A percentile compares a stretch with the other conserved stretches of the same genome.
These are phyloP conservation scores for Tenebrosternarchus preto DNA, from an alignment of 2,113 vertebrate species.

Conservation along the genomic window DNA sequence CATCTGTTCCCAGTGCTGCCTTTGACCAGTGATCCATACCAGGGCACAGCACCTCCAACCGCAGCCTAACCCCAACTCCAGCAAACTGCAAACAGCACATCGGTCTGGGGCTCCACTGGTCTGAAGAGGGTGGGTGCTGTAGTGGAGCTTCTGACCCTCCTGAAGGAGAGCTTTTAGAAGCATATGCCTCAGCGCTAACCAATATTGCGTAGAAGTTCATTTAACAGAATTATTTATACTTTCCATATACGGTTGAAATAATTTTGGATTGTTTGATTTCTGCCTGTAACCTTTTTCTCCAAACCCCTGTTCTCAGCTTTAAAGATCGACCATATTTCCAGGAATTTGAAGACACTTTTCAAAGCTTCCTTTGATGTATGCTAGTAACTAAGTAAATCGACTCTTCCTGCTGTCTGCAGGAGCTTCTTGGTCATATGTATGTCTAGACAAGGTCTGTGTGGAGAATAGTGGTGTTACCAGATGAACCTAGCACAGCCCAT, in stretches of 20 bases:
- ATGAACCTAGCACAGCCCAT: background rate
- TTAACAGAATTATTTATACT: too few relatives aligned
- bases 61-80: too few relatives aligned
- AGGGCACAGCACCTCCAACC: too few relatives aligned
- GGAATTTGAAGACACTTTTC: background rate
- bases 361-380: background rate
- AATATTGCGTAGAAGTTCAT: too few relatives aligned
- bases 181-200: too few relatives aligned
- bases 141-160: too few relatives aligned
- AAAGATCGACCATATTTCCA: background rate
- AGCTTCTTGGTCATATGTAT: background rate
- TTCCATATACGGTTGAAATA: too few relatives aligned
- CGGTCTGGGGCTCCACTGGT: too few relatives aligned
- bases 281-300: background rate
- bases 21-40: too few relatives aligned
- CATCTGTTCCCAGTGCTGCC: too few relatives aligned
- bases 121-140: too few relatives aligned
- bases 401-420: background rate
- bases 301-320: background rate
- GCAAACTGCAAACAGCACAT: too few relatives aligned
- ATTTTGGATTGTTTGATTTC: background rate
- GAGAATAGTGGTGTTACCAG: conserved; percentile 5
- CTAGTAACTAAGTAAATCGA: background rate
- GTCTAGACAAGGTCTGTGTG: background rate
- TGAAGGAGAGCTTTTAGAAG: background rate